phyloP scores from a whole-genome alignment of 2,113 vertebrate species.

The Accipiter virgatus region DNA sequence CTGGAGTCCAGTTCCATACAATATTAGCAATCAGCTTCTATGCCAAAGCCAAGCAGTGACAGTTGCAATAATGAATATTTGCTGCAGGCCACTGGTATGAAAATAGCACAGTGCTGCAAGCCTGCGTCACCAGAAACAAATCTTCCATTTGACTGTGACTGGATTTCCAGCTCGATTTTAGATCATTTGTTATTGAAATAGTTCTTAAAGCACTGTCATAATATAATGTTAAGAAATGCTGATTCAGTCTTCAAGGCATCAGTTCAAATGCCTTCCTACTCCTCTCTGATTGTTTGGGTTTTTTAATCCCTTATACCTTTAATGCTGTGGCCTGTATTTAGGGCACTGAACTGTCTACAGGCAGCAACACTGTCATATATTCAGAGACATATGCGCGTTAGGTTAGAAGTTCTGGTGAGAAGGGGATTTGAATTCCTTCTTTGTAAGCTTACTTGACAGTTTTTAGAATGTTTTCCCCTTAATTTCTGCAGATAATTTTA shows the following conservation, averaged over 20 bases:
- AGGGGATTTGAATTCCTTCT: not conserved
- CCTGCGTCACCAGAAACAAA: conserved; percentile 16
- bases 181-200: conserved; percentile 14
- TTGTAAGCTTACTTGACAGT: not conserved
- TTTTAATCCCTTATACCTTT: not conserved
- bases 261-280: not conserved
- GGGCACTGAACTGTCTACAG: not conserved
- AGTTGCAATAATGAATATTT: conserved; percentile 68
- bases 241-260: not conserved
- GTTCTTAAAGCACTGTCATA: conserved; percentile 3
- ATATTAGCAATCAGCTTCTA: conserved; percentile 42
- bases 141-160: conserved; percentile 1
- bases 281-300: not conserved
- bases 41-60: conserved; percentile 44
- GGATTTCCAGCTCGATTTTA: conserved; percentile 20
- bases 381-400: not conserved
- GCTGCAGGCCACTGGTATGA: conserved; percentile 48
- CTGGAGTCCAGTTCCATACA: not conserved
- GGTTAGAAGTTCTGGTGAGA: not conserved
- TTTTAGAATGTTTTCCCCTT: not conserved
- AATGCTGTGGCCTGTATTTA: not conserved
- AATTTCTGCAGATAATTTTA: not conserved
- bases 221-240: conserved; percentile 15
- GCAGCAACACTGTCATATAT: not conserved
- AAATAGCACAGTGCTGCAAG: conserved; percentile 36